Base-by-base conservation (phyloP, 1,140 invertebrate genomes). In the Spodoptera frugiperda region DNA sequence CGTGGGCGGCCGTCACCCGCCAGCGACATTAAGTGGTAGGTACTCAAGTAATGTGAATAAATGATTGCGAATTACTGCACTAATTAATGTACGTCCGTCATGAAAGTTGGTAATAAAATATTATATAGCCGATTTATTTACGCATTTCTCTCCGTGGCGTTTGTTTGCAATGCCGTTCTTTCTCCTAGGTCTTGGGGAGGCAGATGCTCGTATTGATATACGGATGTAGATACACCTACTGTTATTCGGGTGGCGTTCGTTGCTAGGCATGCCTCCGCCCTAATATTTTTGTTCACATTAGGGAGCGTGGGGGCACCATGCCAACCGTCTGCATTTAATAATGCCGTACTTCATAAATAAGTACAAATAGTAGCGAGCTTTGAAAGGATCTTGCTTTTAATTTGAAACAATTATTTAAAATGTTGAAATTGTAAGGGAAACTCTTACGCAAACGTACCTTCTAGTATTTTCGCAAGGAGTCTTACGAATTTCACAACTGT, bases 231-330 rank as follows among this genome's bases (percentile, higher is more conserved):
- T 59, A 73, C 53, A 57, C 12, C 54, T 73, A 46, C 46, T 49
- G 54, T 73, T 59, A 48, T 73, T 59, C 55, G 71, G 71, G 71
- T 61, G 55, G 71, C 54, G 55, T 30, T 48, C 55, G 71, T 73
- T 73, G 71, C 71, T 59, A 73, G 71, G 71, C 55, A 73, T 61
- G 65, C 46, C 53, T 19, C 33, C 71, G 44, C 71, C 44, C 39
- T 61, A 61, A 59, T 59, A 73, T 73, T 73, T 61, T 73, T 73
- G 71, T 73, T 59, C 54, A 61, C n/a, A 73, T 48, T 73, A 73
- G 71, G 71, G 71, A 73, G 71, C 44, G 55, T 59, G 71, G 71
- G 68, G 71, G 44, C 55, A 73, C 46, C 54, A 73, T 61, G 71
- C 53, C 55, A 73, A 46, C 71, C 39, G 55, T 61, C 55, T 61